These are phyloP conservation scores for Scaptomyza cyrtandrae DNA, from an alignment of 2,888 invertebrate genomes.

Conservation along the genomic window DNA sequence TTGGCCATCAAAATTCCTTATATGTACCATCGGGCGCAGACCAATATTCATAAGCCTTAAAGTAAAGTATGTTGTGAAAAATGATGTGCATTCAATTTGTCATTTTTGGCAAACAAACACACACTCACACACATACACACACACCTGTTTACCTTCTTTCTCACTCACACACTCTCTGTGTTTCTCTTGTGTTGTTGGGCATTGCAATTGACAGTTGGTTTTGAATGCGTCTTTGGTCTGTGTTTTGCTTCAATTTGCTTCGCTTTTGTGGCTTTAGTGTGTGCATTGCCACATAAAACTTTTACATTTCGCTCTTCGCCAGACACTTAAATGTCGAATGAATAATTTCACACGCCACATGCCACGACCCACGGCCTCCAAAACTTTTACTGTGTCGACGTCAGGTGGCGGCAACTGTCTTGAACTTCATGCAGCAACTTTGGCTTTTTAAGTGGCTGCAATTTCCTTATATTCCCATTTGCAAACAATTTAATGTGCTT, in stretches of 20 bases:
- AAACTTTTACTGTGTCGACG: slow-evolving; percentile 59
- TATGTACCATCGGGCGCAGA: slow-evolving; percentile 53
- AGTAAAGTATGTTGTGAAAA: slow-evolving; percentile 63
- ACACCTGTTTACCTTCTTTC: neutral
- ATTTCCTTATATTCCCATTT: slow-evolving; percentile 38
- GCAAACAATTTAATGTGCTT: slow-evolving; percentile 51
- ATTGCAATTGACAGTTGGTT: slow-evolving; percentile 50
- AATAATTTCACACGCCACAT: slow-evolving; percentile 72
- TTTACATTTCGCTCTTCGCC: slow-evolving; percentile 64
- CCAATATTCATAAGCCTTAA: slow-evolving; percentile 48
- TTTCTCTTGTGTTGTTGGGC: slow-evolving; percentile 28
- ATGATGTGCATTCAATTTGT: slow-evolving; percentile 60
- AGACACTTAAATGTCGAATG: slow-evolving; percentile 76
- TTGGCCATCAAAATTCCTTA: slow-evolving; percentile 69
- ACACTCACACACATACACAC: neutral
- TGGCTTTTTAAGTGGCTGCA: slow-evolving; percentile 47
- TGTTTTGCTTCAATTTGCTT: slow-evolving; percentile 35
- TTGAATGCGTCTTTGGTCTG: slow-evolving; percentile 32
- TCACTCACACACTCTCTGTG: neutral
- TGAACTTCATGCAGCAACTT: slow-evolving; percentile 53
- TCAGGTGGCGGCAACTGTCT: slow-evolving; percentile 41
- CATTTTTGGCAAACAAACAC: slow-evolving; percentile 20
- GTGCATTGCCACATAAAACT: slow-evolving; percentile 64
- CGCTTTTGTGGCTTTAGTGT: slow-evolving; percentile 53
- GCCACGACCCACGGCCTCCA: slow-evolving; percentile 21